Conservation (phyloP, 2,797 vertebrate genomes). For the Paramormyrops hopkinsi region DNA sequence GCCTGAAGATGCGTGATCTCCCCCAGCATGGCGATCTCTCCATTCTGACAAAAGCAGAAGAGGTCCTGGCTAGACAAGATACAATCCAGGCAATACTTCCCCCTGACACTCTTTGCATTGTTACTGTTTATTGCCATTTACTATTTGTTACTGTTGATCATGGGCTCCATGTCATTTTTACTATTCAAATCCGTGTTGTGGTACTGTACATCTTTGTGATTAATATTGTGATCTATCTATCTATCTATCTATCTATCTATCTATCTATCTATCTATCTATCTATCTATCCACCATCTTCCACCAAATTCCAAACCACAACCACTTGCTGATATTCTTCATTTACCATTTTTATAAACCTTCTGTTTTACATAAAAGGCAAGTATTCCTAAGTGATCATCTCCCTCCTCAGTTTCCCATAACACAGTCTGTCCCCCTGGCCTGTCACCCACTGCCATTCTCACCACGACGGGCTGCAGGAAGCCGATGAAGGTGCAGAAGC, state of each 20-base stretch:
- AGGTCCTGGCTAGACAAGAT: neutral
- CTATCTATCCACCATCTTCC: neutral
- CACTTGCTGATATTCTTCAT: neutral
- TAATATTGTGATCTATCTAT: neutral
- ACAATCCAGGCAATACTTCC: neutral
- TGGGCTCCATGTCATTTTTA: neutral
- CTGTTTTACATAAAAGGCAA: neutral
- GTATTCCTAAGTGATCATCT: neutral
- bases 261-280: neutral
- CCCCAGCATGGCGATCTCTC: constrained; percentile 95
- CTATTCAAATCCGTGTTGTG: neutral
- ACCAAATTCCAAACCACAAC: neutral
- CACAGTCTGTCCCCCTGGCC: neutral
- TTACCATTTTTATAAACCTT: neutral
- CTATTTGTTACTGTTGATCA: neutral
- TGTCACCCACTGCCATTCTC: constrained; percentile 41
- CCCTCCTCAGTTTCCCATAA: neutral
- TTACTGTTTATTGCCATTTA: neutral
- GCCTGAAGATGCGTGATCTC: constrained; percentile 95
- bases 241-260: neutral
- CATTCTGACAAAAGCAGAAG: constrained; percentile 61
- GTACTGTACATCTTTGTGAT: neutral
- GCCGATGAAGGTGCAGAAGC: constrained; percentile 89
- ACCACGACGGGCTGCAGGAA: constrained; percentile 93
- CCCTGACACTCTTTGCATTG: neutral